Percentiles rank a stretch among this genome's conserved stretches.
These are phyloP conservation scores for Drosophila siamana DNA, from an alignment of 2,888 invertebrate genomes.

Conservation along the genomic window DNA sequence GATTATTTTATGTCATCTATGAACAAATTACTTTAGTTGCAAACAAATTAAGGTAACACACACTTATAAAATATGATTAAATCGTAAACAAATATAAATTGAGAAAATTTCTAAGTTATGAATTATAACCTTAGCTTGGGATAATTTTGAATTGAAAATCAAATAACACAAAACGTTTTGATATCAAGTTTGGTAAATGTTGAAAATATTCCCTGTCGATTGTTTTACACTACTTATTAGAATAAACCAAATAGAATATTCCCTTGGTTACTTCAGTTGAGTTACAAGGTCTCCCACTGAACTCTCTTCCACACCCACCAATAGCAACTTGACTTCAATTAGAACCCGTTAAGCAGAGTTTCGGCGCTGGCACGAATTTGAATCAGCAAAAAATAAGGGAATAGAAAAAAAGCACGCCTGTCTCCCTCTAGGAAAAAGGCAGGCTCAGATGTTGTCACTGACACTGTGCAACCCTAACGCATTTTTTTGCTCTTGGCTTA, in stretches of 20 bases:
- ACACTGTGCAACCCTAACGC: constrained; percentile 64
- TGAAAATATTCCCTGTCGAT: neutral
- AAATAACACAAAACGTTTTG: too few relatives aligned
- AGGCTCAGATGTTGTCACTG: constrained; percentile 37
- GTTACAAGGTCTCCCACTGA: neutral
- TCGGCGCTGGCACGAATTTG: constrained; percentile 29
- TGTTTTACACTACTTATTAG: neutral
- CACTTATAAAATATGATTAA: too few relatives aligned
- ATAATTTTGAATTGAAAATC: too few relatives aligned
- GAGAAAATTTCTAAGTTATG: too few relatives aligned
- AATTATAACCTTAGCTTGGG: too few relatives aligned
- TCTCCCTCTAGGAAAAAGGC: constrained; percentile 24
- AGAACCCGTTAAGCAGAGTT: constrained; percentile 59
- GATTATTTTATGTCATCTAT: too few relatives aligned
- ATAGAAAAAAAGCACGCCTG: constrained; percentile 38
- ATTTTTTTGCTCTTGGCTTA: constrained; percentile 56
- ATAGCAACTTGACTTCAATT: constrained; percentile 70
- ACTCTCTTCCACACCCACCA: neutral
- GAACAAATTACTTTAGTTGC: too few relatives aligned
- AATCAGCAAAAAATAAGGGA: constrained; percentile 5
- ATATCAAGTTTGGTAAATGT: neutral
- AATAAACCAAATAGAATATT: neutral
- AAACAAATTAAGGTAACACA: too few relatives aligned
- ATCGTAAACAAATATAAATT: too few relatives aligned
- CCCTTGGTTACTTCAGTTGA: neutral